Evolutionary conservation across 2,797 vertebrate species (phyloP), one percentile per base, ranked within the genome.

Genomic region (Gallinago stenura): DNA sequence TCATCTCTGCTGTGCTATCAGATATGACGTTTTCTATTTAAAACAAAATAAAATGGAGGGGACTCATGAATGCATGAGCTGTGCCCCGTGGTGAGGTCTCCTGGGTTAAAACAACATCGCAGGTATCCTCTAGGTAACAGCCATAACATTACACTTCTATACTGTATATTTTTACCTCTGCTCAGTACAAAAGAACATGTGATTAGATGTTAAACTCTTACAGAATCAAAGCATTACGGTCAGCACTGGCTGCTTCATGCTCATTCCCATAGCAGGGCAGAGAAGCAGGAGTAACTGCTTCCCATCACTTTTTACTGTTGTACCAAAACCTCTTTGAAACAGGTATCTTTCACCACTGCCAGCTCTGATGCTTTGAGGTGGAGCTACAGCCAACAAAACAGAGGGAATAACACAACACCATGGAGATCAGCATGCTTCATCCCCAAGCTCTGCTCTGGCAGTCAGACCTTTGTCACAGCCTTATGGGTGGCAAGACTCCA

Each of bases 51-150:
- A 58, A 71, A 88, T 5, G 4, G 39, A 45, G 6, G 26, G 4
- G 7, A 8, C 9, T 83, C 2, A 0, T 3, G 4, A 5, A 7
- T 39, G 5, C 3, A 1, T 10, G 20, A 81, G 2, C 15, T 69
- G 46, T 22, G 50, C 25, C 35, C 46, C 87, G 21, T 37, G 16
- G 41, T 30, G 45, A 80, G 43, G 24, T 33, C 14, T 69, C 21
- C 20, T 24, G 43, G 26, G 18, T 73, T 77, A 69, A 87, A 70
- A 79, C 14, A 83, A 19, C 8, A 12, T 48, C 39, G 17, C 9
- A 46, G 25, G 18, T 31, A 24, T 53, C 37, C 56, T 83, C 37
- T 80, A 35, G 31, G 43, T 30, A 66, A 35, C 4, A 77, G 56
- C 14, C 51, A 53, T 41, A 10, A 57, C 37, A 10, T n/a, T 66